These are phyloP conservation scores for Pheucticus melanocephalus DNA, from an alignment of 2,113 vertebrate genomes.

Conservation along the genomic window DNA sequence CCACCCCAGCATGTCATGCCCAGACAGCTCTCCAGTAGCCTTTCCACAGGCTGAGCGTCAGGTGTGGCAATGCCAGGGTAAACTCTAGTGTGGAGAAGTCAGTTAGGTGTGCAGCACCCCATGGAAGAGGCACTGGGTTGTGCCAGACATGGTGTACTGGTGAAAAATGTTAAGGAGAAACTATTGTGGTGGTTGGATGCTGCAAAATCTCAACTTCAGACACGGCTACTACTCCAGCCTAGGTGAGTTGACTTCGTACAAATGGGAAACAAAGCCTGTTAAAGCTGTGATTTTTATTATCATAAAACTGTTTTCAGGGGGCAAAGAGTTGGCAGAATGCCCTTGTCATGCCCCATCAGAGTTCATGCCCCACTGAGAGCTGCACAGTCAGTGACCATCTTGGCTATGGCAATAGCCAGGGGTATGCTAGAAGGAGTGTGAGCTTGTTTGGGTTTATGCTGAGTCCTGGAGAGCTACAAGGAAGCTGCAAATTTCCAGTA, in stretches of 20 bases:
- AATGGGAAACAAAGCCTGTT: neutral
- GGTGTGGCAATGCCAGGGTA: neutral
- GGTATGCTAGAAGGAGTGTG: rapidly evolving
- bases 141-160: rapidly evolving
- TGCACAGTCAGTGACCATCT: neutral
- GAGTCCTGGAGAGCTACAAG: neutral
- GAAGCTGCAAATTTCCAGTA: neutral
- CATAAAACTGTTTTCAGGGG: neutral
- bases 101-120: neutral
- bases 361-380: neutral
- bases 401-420: neutral
- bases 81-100: neutral
- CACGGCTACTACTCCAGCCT: neutral
- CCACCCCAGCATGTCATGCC: neutral
- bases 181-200: neutral
- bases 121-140: neutral
- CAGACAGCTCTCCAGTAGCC: neutral
- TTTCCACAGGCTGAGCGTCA: neutral
- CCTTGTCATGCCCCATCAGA: neutral
- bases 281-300: neutral
- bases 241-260: neutral
- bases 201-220: neutral
- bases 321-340: neutral
- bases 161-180: neutral
- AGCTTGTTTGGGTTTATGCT: neutral